phyloP scores from a whole-genome alignment of 2,113 vertebrate genomes.

The Desmodus rotundus region DNA sequence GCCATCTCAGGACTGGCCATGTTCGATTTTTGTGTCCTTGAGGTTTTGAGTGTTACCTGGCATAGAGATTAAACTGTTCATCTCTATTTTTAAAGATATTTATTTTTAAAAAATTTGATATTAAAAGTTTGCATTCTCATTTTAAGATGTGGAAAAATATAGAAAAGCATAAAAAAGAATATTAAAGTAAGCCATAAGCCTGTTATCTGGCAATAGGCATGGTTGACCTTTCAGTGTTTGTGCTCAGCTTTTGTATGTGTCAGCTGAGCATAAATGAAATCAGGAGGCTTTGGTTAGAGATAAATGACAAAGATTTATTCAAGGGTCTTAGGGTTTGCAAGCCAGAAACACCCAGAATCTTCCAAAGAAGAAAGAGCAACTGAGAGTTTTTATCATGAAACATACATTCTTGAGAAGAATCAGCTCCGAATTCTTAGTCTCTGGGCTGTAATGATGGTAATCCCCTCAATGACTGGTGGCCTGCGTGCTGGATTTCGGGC shows the following conservation, averaged over 20 bases:
- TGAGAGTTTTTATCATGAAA: neutral
- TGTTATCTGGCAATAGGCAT: neutral
- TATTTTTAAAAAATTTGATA: neutral
- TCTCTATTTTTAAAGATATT: neutral
- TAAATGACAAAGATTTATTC: neutral
- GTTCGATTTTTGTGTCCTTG: neutral
- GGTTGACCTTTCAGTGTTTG: neutral
- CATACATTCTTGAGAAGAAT: neutral
- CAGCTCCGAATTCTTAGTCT: neutral
- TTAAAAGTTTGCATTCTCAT: neutral
- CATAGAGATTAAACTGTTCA: neutral
- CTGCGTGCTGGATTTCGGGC: neutral
- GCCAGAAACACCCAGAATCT: neutral
- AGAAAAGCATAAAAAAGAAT: neutral
- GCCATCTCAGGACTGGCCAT: neutral
- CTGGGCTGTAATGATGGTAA: neutral
- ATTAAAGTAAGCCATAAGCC: neutral
- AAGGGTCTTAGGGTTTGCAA: neutral
- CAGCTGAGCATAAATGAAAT: too few species aligned
- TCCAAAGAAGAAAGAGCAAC: neutral
- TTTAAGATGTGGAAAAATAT: slow-evolving; percentile 24
- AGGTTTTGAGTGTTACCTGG: slow-evolving; percentile 20
- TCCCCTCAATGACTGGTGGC: neutral
- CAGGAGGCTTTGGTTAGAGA: neutral
- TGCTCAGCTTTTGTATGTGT: neutral